Evolutionary conservation across 2,113 vertebrate species (phyloP).

Genomic region (Labeo catla): DNA sequence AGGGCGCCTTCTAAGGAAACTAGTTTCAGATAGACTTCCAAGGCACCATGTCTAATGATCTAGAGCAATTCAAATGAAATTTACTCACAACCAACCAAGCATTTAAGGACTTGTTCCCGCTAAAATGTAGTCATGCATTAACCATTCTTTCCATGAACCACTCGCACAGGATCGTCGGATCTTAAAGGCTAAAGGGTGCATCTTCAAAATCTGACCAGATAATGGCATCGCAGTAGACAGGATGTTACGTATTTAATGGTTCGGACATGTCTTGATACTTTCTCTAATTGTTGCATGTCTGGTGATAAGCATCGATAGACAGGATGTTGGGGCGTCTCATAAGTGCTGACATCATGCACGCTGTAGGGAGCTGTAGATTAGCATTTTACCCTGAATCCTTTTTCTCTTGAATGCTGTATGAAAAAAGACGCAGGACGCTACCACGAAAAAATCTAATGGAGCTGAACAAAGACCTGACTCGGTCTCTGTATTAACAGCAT

Average conservation of each 20-base stretch:
- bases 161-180: not conserved
- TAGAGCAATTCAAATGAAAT: constrained; percentile 3
- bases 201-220: not conserved
- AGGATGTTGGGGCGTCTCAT: not conserved
- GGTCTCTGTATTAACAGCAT: not conserved
- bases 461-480: constrained; percentile 5
- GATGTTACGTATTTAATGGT: not conserved
- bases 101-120: not conserved
- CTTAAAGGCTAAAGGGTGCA: not conserved
- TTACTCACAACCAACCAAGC: not conserved
- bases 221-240: not conserved
- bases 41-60: constrained; percentile 1
- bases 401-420: not conserved
- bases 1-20: not conserved
- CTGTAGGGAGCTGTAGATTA: not conserved
- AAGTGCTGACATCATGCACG: constrained; percentile 1
- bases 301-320: not conserved
- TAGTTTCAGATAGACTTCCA: not conserved
- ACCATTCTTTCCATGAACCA: not conserved
- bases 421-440: not conserved
- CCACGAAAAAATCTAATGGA: not conserved
- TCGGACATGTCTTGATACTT: not conserved
- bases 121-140: not conserved
- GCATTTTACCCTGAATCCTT: constrained; percentile 17
- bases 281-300: not conserved